These are phyloP conservation scores for Micronycteris hirsuta DNA, from an alignment of 2,113 vertebrate genomes.

Conservation along the genomic window DNA sequence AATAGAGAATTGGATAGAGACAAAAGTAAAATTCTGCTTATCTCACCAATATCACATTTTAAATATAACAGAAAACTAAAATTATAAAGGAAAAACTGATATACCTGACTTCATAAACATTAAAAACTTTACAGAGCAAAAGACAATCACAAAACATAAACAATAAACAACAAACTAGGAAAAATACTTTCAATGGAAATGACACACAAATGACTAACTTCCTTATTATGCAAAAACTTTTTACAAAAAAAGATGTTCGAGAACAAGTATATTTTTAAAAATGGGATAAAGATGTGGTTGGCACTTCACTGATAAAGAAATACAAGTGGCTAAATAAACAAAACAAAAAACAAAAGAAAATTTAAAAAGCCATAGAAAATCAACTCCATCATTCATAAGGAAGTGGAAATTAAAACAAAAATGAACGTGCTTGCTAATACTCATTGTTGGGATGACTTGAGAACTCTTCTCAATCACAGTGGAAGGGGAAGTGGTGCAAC, in stretches of 20 bases:
- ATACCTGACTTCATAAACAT: neutral
- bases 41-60: neutral
- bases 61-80: neutral
- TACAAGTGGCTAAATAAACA: neutral
- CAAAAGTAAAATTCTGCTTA: neutral
- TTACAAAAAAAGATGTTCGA: neutral
- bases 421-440: neutral
- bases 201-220: neutral
- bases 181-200: slow-evolving; percentile 5
- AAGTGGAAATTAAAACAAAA: neutral
- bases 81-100: slow-evolving; percentile 2
- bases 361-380: neutral
- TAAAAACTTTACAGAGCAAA: neutral
- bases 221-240: neutral
- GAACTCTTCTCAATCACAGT: neutral
- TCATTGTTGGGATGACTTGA: neutral
- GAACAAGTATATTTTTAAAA: neutral
- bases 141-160: neutral
- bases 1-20: neutral
- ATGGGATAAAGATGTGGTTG: neutral
- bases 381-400: neutral
- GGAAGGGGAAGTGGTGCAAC: neutral
- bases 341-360: neutral
- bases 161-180: neutral
- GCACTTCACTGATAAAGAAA: neutral